These are phyloP conservation scores for Chalcosyrphus nemorum DNA, from an alignment of 2,888 invertebrate species.

Conservation along the genomic window DNA sequence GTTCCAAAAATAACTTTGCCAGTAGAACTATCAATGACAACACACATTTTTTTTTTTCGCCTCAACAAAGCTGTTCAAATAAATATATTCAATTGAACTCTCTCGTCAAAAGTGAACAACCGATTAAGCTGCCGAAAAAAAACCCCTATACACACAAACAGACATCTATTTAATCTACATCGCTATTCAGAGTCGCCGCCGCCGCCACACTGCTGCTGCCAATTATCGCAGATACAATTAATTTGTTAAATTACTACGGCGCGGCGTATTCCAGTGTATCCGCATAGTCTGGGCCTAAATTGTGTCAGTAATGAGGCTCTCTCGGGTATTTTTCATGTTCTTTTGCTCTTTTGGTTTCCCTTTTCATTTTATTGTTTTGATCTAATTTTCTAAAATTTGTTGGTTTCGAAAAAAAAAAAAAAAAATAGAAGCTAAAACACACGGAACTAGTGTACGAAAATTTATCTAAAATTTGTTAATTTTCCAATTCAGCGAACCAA, in stretches of 20 bases:
- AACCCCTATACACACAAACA: slow-evolving; percentile 6
- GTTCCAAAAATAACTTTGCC: background rate
- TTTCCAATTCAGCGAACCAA: slow-evolving; percentile 71
- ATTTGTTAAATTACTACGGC: slow-evolving; percentile 63
- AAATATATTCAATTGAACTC: slow-evolving; percentile 60
- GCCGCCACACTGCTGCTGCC: slow-evolving; percentile 16
- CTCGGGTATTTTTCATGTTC: too few species aligned
- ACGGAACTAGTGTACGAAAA: slow-evolving; percentile 38
- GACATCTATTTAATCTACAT: slow-evolving; percentile 44
- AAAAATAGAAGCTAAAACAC: slow-evolving; percentile 26
- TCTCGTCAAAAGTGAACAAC: slow-evolving; percentile 66
- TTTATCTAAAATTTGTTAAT: slow-evolving; percentile 68
- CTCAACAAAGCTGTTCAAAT: slow-evolving; percentile 26
- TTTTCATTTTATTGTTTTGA: slow-evolving; percentile 11
- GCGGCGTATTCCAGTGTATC: slow-evolving; percentile 22
- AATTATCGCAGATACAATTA: slow-evolving; percentile 70
- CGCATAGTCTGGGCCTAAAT: slow-evolving; percentile 10
- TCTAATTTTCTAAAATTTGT: too few species aligned
- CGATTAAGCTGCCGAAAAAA: slow-evolving; percentile 35
- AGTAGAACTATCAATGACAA: background rate
- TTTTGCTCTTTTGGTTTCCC: too few species aligned
- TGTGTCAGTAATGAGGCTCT: slow-evolving; percentile 25
- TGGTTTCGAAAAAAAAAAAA: slow-evolving; percentile 12
- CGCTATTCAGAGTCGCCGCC: too few species aligned
- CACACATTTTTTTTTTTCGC: too few species aligned